A percentile compares a stretch with the other conserved stretches of the same genome.
phyloP scores from a whole-genome alignment of 1,140 invertebrate species.

The Solenopsis fugax region DNA sequence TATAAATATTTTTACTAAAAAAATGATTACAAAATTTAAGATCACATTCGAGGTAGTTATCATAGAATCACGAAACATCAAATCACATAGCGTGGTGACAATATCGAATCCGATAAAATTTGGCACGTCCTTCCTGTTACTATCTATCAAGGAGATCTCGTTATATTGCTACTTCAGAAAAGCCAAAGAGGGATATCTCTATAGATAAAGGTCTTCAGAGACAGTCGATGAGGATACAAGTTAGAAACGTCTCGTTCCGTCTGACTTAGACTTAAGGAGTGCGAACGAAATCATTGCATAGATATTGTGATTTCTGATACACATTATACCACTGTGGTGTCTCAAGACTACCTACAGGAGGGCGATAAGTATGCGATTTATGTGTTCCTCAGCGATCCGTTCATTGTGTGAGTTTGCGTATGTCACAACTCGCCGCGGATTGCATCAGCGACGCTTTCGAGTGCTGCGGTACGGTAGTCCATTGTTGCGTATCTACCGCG shows the following conservation, averaged over 20 bases:
- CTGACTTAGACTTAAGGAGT: background rate
- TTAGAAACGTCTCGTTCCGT: background rate
- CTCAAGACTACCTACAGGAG: conserved; percentile 67
- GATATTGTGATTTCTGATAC: conserved; percentile 76
- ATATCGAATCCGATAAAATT: background rate
- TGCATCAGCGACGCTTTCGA: conserved; percentile 80
- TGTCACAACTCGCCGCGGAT: conserved; percentile 78
- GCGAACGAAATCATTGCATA: conserved; percentile 53
- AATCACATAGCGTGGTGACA: background rate
- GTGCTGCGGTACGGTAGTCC: conserved; percentile 73
- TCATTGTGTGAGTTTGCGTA: background rate
- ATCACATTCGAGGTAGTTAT: background rate
- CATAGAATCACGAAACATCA: too few relatives aligned
- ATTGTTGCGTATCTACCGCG: conserved; percentile 75
- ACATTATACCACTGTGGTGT: conserved; percentile 62
- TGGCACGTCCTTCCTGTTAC: background rate
- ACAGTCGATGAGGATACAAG: background rate
- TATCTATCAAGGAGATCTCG: background rate
- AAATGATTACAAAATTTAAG: background rate
- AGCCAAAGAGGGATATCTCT: background rate
- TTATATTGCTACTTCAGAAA: background rate
- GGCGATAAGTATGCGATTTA: conserved; percentile 81
- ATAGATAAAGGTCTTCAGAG: background rate
- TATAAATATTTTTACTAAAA: background rate
- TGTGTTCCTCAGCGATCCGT: conserved; percentile 16